phyloP scores from a whole-genome alignment of 53 echinoderm and acorn worm genomes.

The Luidia sarsii region DNA sequence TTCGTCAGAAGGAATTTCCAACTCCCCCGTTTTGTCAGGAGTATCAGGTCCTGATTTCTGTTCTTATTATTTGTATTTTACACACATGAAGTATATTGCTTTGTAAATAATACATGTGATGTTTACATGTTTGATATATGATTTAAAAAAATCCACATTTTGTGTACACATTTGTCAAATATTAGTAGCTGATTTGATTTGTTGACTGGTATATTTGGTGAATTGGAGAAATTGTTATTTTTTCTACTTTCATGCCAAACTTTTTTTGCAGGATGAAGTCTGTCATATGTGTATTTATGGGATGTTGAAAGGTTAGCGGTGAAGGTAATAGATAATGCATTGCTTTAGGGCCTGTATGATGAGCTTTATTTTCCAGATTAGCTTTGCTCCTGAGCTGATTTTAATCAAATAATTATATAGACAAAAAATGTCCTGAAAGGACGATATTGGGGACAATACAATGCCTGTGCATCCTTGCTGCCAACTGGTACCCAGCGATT shows the following conservation, averaged over 20 bases:
- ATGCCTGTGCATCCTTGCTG: no score
- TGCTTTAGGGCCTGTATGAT: neutral
- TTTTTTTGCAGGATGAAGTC: neutral
- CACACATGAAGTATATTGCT: slow-evolving; percentile 13
- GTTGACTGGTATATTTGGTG: slow-evolving; percentile 30
- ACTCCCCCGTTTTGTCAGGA: no score
- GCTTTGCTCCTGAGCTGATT: neutral
- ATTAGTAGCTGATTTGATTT: neutral
- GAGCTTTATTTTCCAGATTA: neutral
- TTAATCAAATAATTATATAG: neutral
- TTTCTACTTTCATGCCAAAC: slow-evolving; percentile 40
- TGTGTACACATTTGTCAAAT: slow-evolving; percentile 52
- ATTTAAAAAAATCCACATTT: slow-evolving; percentile 44
- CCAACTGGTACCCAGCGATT: slow-evolving; percentile 11
- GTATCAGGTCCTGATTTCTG: no score
- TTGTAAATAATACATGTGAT: neutral
- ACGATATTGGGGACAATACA: neutral
- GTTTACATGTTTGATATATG: neutral
- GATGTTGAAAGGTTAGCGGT: neutral
- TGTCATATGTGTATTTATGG: neutral
- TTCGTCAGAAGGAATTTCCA: no score
- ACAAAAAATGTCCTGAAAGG: neutral
- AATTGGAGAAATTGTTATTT: slow-evolving; percentile 33
- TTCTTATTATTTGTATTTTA: slow-evolving; percentile 12
- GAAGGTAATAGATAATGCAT: neutral